Conservation (phyloP, 2,113 vertebrate species). For the Elaphurus davidianus region DNA sequence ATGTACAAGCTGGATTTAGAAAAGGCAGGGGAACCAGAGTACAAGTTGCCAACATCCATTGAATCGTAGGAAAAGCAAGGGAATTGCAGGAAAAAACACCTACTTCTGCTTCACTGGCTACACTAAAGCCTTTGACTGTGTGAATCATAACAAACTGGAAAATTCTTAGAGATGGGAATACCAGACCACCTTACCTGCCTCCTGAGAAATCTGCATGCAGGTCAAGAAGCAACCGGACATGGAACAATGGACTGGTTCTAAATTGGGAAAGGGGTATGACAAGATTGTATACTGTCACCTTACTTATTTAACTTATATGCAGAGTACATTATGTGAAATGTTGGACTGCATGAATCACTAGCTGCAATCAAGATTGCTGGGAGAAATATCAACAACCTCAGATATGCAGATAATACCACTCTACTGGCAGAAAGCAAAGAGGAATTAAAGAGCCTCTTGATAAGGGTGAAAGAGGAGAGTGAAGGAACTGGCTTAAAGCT, state of each 20-base stretch:
- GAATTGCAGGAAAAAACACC: not conserved
- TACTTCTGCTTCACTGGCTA: not conserved
- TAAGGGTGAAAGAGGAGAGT: not conserved
- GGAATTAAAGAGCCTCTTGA: not conserved
- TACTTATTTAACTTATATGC: not conserved
- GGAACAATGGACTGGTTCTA: not conserved
- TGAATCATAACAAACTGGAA: not conserved
- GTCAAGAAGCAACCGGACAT: not conserved
- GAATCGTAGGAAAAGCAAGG: not conserved
- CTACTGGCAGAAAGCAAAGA: not conserved
- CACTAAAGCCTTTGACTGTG: not conserved
- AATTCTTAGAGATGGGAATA: not conserved
- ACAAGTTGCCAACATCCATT: not conserved
- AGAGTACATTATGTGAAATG: not conserved
- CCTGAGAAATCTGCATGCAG: not conserved
- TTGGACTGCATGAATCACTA: not conserved
- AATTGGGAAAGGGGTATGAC: not conserved
- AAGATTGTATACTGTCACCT: too few relatives aligned
- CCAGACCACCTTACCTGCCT: not conserved
- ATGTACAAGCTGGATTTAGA: not conserved
- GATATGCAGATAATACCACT: not conserved
- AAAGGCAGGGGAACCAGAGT: not conserved
- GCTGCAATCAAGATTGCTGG: not conserved
- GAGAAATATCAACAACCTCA: not conserved
- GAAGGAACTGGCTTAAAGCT: not conserved